These are phyloP conservation scores for Stenchaetothrips biformis DNA, from an alignment of 2,888 invertebrate genomes.

Conservation along the genomic window DNA sequence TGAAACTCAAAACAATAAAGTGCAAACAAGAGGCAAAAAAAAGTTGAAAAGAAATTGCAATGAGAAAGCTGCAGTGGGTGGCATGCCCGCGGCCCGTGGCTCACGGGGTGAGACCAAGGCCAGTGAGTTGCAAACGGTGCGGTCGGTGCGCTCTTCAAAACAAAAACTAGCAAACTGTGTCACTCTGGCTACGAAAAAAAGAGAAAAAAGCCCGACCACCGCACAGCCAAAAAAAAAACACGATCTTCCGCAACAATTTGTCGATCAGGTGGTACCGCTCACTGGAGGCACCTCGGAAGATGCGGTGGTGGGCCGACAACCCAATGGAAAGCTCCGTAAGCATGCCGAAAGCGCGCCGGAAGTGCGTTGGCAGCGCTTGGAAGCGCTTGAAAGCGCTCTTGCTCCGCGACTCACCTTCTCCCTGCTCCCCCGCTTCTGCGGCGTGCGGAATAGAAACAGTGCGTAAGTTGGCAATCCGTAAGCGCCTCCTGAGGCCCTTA, in stretches of 20 bases:
- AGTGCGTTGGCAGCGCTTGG: too few relatives aligned
- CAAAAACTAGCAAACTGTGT: slow-evolving; percentile 1
- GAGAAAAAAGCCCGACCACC: background rate
- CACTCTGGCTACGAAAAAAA: background rate
- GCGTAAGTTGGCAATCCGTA: slow-evolving; percentile 18
- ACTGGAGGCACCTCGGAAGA: too few relatives aligned
- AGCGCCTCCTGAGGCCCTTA: background rate
- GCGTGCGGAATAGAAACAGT: slow-evolving; percentile 37
- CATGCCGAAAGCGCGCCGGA: too few relatives aligned
- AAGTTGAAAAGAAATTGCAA: background rate
- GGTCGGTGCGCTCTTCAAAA: too few relatives aligned
- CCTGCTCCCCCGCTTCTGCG: slow-evolving; percentile 80
- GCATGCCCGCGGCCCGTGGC: too few relatives aligned
- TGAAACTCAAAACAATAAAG: background rate
- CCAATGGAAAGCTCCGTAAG: too few relatives aligned
- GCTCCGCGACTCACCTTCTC: slow-evolving; percentile 67
- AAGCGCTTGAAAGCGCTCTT: background rate
- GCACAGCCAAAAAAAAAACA: too few relatives aligned
- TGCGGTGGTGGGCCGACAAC: too few relatives aligned
- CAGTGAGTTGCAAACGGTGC: too few relatives aligned
- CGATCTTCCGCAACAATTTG: too few relatives aligned
- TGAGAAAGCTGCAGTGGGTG: background rate
- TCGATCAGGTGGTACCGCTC: too few relatives aligned
- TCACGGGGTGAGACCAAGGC: too few relatives aligned
- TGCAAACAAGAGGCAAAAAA: background rate